Evolutionary conservation across 1,140 invertebrate genomes (phyloP), one percentile per base, ranked within the genome.

Genomic region (Drosophila carrolli): DNA sequence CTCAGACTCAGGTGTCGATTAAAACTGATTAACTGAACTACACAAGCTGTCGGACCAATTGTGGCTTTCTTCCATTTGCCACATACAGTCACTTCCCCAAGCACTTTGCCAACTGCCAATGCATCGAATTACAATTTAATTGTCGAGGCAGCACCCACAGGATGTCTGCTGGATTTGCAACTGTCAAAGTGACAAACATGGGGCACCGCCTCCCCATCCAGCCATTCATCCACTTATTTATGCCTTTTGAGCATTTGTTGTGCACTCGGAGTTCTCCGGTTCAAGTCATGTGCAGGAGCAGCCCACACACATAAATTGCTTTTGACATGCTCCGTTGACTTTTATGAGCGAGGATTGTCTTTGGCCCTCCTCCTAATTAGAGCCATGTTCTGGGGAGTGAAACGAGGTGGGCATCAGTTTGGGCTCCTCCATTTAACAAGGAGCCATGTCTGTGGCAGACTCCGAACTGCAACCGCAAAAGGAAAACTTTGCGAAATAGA

Each of bases 251-350:
- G 80, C 80, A 83, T 75, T 82, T 83, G 79, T 71, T 83, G 62
- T 75, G 77, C 77, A 80, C 77, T 51, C 57, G 40, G 46, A 23
- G 27, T 40, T 57, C 48, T 7, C 16, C 11, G 10, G 38, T 41
- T 16, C 38, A 41, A 43, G 23, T 58, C 47, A 40, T 57, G 60
- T 86, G 82, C 74, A 47, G 67, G 44, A 46, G 51, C 43, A 47
- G 73, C 62, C 66, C 66, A 50, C 72, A 63, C 55, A 88, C 73
- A 84, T 89, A 89, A 89, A 88, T 88, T 88, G 84, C 83, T 83
- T 89, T 70, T 89, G 84, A 80, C 83, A 88, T 80, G 83, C 84
- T 88, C 58, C 83, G 83, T 88, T 88, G 84, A 82, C 83, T 83
- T 88, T 88, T 89, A 88, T 88, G 73, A 75, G 73, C 73, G 68